Evolutionary conservation across 2,888 invertebrate genomes (phyloP), one percentile per base, ranked within the genome.

Genomic region (Isoperla grammatica): DNA sequence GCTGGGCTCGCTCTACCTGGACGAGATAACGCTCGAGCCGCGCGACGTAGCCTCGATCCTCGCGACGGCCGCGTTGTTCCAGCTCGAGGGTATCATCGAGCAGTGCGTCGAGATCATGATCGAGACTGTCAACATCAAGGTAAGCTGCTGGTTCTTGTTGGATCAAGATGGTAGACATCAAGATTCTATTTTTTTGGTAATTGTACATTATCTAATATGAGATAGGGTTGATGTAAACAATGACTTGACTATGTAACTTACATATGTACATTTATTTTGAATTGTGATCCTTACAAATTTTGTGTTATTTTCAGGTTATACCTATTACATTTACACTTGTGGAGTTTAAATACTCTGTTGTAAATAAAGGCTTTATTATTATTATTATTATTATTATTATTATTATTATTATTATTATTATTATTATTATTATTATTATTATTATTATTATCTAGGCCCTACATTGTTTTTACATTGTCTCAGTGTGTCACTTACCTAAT

Each of bases 1-100:
- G 1, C 81, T 89, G 67, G 88, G 89, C 13, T 88, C 88, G 1
- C 78, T 89, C 68, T 90, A 90, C 70, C 82, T 83, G 65, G 86
- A 88, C 70, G 87, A 88, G 74, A 79, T 89, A 2, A 80, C 79
- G 61, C 76, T 89, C 40, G 84, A 86, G 66, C 84, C 86, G 3
- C 77, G 81, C 54, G 80, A 82, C 69, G 84, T 87, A 12, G 79
- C 86, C 61, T 78, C 83, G 2, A 82, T 87, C 45, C 70, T 88
- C 57, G 87, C 88, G 39, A 83, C 87, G n/a, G 85, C 88, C 1
- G 84, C 85, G 2, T 76, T 88, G 67, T 83, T 89, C 65, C 88
- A 88, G 71, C 71, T 88, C 64, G 88, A 88, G 66, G 83, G 84
- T 13, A 76, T 86, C 35, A 87, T 88, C 64, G 84, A 86, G 60